These are phyloP conservation scores for Brachycybe producta DNA, from an alignment of 2,888 invertebrate genomes.

Conservation along the genomic window DNA sequence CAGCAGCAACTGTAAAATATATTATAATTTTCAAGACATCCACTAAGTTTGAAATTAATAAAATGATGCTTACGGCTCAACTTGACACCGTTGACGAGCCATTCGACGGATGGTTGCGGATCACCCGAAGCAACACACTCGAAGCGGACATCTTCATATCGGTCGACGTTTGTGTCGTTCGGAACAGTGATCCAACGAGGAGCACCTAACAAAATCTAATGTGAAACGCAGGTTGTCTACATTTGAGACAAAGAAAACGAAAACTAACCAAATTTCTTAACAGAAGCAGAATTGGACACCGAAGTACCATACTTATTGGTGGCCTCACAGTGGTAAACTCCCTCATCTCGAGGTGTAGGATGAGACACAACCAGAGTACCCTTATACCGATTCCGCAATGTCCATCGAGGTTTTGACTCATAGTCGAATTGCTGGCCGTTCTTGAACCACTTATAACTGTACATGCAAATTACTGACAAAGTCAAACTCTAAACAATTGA, in stretches of 20 bases:
- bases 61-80: constrained; percentile 30
- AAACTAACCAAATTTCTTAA: constrained; percentile 55
- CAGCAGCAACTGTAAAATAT: constrained; percentile 45
- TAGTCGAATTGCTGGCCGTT: constrained; percentile 92
- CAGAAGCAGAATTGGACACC: constrained; percentile 87
- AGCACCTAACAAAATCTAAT: constrained; percentile 31
- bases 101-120: constrained; percentile 80
- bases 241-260: background rate
- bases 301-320: constrained; percentile 86
- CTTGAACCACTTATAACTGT: constrained; percentile 68
- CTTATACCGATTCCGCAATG: constrained; percentile 83
- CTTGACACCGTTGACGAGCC: constrained; percentile 88
- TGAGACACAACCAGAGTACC: constrained; percentile 82
- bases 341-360: constrained; percentile 72
- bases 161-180: constrained; percentile 70
- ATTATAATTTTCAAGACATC: background rate
- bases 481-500: background rate
- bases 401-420: constrained; percentile 85
- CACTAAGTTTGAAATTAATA: background rate
- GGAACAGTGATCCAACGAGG: constrained; percentile 88
- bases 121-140: constrained; percentile 76
- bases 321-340: constrained; percentile 91
- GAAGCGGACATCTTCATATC: constrained; percentile 78
- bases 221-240: background rate
- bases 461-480: constrained; percentile 10